phyloP scores from a whole-genome alignment of 64 coral and sea anemone species.

The Catalaphyllia jardinei region DNA sequence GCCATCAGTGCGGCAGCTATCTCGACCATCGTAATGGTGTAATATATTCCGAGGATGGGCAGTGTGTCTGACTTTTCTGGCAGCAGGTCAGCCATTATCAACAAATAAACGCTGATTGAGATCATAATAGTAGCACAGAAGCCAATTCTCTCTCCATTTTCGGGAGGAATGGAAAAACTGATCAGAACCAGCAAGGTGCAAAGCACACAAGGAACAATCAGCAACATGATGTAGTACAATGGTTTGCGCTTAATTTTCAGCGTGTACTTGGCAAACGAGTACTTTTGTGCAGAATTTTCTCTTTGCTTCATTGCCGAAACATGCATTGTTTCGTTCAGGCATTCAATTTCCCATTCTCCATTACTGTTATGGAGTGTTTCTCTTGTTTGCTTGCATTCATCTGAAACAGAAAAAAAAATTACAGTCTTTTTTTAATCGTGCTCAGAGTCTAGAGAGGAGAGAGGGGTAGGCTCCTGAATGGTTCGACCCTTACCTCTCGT shows the following conservation, averaged over 20 bases:
- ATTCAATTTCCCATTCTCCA: no score
- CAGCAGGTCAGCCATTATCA: slow-evolving; percentile 32
- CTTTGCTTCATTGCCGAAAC: no score
- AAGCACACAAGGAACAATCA: slow-evolving; percentile 51
- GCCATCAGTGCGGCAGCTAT: slow-evolving; percentile 33
- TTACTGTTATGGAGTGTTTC: no score
- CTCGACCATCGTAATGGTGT: slow-evolving; percentile 58
- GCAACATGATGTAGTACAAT: slow-evolving; percentile 50
- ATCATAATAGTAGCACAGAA: slow-evolving; percentile 64
- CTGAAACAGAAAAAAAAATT: no score
- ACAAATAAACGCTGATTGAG: slow-evolving; percentile 65
- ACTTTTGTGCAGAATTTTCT: no score
- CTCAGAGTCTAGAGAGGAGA: no score
- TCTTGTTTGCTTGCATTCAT: no score
- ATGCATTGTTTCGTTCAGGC: no score
- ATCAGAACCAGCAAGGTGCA: slow-evolving; percentile 41
- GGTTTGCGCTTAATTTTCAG: slow-evolving; percentile 7
- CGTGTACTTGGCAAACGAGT: no score
- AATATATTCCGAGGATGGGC: slow-evolving; percentile 52
- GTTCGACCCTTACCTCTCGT: no score
- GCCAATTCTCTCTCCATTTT: slow-evolving; percentile 64
- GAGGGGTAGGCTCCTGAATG: no score
- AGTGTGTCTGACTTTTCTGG: slow-evolving; percentile 61
- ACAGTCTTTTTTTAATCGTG: no score
- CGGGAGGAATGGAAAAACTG: slow-evolving; percentile 56